phyloP scores from a whole-genome alignment of 2,888 invertebrate genomes.

The Margaritifera margaritifera region DNA sequence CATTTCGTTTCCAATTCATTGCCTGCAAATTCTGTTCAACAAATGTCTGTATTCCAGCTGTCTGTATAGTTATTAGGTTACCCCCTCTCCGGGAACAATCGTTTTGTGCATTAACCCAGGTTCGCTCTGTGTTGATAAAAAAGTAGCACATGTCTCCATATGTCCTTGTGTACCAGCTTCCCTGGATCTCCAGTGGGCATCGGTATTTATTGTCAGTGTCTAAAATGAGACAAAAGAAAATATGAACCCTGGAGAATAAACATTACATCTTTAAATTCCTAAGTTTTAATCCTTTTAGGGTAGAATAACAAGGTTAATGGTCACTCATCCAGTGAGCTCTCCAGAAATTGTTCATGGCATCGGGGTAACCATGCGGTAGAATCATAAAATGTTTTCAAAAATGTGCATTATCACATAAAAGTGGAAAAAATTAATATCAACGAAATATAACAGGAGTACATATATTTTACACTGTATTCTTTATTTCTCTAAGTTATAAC shows the following conservation, averaged over 20 bases:
- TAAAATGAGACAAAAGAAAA: constrained; percentile 9
- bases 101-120: constrained; percentile 51
- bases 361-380: too few relatives aligned
- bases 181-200: constrained; percentile 21
- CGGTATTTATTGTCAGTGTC: constrained; percentile 3
- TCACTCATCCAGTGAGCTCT: too few relatives aligned
- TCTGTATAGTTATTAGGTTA: constrained; percentile 48
- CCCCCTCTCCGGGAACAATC: constrained; percentile 49
- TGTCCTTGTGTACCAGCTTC: constrained; percentile 12
- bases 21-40: constrained; percentile 27
- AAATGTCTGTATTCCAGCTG: constrained; percentile 45
- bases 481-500: too few relatives aligned
- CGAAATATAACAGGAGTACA: too few relatives aligned
- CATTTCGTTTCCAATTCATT: constrained; percentile 52
- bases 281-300: too few relatives aligned
- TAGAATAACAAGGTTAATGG: too few relatives aligned
- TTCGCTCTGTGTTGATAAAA: constrained; percentile 44
- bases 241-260: background rate
- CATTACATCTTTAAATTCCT: background rate
- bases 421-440: too few relatives aligned
- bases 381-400: too few relatives aligned
- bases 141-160: constrained; percentile 46
- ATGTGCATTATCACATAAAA: too few relatives aligned
- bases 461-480: too few relatives aligned
- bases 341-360: too few relatives aligned